Conservation (phyloP, 2,797 vertebrate genomes). For the Argya squamiceps region DNA sequence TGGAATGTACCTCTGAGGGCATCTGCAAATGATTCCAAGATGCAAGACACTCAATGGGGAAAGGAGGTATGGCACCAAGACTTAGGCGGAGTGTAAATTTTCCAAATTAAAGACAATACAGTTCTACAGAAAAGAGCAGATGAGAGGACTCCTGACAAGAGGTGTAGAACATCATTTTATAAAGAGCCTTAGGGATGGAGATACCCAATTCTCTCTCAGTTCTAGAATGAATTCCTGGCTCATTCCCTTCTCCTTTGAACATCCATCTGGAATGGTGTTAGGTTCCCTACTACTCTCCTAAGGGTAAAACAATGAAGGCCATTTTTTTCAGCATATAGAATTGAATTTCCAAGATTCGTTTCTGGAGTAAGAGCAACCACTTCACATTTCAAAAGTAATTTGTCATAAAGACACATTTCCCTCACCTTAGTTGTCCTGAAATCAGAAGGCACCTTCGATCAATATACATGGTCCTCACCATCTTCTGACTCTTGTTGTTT, state of each 20-base stretch:
- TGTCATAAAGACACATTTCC: not conserved
- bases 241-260: conserved; percentile 7
- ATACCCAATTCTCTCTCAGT: not conserved
- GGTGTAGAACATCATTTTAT: not conserved
- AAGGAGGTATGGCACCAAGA: not conserved
- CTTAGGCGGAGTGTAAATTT: not conserved
- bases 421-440: not conserved
- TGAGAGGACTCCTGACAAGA: not conserved
- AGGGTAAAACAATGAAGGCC: not conserved
- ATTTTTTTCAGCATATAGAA: not conserved
- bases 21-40: not conserved
- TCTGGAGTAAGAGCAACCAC: not conserved
- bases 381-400: not conserved
- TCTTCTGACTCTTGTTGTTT: not conserved
- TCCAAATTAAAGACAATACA: conserved; percentile 5
- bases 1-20: not conserved
- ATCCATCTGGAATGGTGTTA: not conserved
- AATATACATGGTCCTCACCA: not conserved
- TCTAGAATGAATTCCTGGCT: not conserved
- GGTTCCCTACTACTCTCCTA: not conserved
- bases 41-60: not conserved
- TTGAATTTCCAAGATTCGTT: not conserved
- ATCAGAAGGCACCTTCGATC: not conserved
- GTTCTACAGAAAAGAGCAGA: not conserved
- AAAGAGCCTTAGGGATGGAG: not conserved